Percentiles rank a stretch among this genome's conserved stretches.
phyloP scores from a whole-genome alignment of 2,797 vertebrate genomes.

The Liasis olivaceus region DNA sequence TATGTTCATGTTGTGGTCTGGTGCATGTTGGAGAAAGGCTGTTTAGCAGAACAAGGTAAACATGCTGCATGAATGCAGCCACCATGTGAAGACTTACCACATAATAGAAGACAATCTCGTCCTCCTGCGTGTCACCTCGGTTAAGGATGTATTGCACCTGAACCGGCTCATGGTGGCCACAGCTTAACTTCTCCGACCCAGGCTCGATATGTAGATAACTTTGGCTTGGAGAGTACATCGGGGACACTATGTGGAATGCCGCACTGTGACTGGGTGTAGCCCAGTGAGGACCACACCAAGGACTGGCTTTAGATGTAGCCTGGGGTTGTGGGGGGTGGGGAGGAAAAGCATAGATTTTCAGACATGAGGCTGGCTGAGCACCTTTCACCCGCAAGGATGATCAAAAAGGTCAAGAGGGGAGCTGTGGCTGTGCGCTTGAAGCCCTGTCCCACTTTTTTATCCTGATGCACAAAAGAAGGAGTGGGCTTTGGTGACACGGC shows the following conservation, averaged over 20 bases:
- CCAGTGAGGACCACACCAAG: constrained; percentile 55
- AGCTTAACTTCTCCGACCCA: constrained; percentile 43
- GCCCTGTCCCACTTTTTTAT: background rate
- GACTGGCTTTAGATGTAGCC: constrained; percentile 54
- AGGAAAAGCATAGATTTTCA: constrained; percentile 24
- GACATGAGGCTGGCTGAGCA: background rate
- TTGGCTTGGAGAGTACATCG: constrained; percentile 67
- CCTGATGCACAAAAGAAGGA: background rate
- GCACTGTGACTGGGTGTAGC: constrained; percentile 21
- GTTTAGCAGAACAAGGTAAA: background rate
- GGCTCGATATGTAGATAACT: constrained; percentile 73
- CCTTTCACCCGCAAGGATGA: background rate
- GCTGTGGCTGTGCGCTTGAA: background rate
- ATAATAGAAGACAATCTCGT: constrained; percentile 67
- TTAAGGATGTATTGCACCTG: constrained; percentile 64
- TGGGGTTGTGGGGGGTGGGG: constrained; percentile 30
- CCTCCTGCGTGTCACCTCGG: constrained; percentile 14
- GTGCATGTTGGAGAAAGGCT: background rate
- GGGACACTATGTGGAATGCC: background rate
- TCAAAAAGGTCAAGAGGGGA: background rate
- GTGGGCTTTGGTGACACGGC: background rate
- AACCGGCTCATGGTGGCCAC: constrained; percentile 54
- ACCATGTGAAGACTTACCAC: constrained; percentile 65
- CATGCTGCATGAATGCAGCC: background rate
- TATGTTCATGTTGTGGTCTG: too few relatives aligned